Evolutionary conservation across 2,797 vertebrate genomes (phyloP).

Genomic region (Sebastes dallii): DNA sequence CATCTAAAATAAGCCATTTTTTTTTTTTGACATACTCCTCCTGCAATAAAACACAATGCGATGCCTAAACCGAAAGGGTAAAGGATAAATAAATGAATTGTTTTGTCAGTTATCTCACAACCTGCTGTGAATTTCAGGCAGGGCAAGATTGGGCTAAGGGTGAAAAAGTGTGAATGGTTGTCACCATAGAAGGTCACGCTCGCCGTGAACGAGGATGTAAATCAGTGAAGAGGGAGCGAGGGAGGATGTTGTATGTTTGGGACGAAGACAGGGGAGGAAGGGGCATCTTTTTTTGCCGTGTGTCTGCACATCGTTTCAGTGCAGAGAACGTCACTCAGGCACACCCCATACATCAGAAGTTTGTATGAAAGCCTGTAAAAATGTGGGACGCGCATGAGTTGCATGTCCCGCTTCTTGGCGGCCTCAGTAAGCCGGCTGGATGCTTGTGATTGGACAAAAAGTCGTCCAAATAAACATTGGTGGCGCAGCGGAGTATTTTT

Average conservation of each 20-base stretch:
- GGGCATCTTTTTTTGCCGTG: slow-evolving; percentile 15
- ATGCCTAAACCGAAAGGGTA: slow-evolving; percentile 13
- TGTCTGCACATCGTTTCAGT: slow-evolving; percentile 46
- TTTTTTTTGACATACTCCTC: neutral
- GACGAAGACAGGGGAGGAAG: slow-evolving; percentile 37
- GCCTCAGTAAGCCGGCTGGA: slow-evolving; percentile 6
- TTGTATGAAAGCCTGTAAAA: slow-evolving; percentile 49
- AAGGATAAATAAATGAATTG: slow-evolving; percentile 32
- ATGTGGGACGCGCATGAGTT: slow-evolving; percentile 31
- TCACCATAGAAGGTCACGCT: slow-evolving; percentile 64
- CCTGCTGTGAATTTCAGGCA: slow-evolving; percentile 37
- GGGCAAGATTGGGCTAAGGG: slow-evolving; percentile 10
- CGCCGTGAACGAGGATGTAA: slow-evolving; percentile 59
- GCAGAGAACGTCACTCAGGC: slow-evolving; percentile 33
- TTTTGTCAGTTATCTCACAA: slow-evolving; percentile 23
- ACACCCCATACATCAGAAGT: slow-evolving; percentile 31
- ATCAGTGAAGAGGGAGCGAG: slow-evolving; percentile 29
- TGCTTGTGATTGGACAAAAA: slow-evolving; percentile 43
- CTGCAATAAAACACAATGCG: slow-evolving; percentile 31
- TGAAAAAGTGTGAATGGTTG: slow-evolving; percentile 42
- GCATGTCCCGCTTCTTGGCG: slow-evolving; percentile 40
- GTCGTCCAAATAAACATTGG: slow-evolving; percentile 46
- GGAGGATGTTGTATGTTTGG: slow-evolving; percentile 58
- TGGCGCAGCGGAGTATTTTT: slow-evolving; percentile 48
- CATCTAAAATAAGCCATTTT: slow-evolving; percentile 7